Evolutionary conservation across 1,140 invertebrate genomes (phyloP).

Genomic region (Macrotrachela quadricornifera): DNA sequence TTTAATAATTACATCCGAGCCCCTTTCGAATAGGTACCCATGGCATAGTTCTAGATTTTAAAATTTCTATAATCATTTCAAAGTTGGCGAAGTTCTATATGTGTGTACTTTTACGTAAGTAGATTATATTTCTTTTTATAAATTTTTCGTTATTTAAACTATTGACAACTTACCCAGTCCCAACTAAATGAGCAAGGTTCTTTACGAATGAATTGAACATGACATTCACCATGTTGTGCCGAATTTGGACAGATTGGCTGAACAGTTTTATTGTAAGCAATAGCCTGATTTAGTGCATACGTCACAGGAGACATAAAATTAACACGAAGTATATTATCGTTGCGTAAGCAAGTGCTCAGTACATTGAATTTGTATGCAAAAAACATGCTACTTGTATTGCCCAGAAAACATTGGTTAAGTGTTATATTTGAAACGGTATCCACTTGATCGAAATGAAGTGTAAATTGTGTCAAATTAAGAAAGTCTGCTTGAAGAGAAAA

Average conservation of each 20-base stretch:
- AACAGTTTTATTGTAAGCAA: slow-evolving; percentile 40
- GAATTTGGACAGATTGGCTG: slow-evolving; percentile 58
- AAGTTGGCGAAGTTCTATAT: too few relatives aligned
- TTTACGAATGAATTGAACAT: slow-evolving; percentile 78
- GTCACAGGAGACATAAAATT: slow-evolving; percentile 51
- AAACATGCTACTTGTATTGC: slow-evolving; percentile 1
- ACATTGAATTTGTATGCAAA: too few relatives aligned
- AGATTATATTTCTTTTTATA: too few relatives aligned
- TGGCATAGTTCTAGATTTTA: too few relatives aligned
- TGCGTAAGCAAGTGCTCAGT: background rate
- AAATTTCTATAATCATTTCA: too few relatives aligned
- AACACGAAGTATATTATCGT: slow-evolving; percentile 36
- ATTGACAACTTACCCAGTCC: too few relatives aligned
- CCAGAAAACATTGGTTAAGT: background rate
- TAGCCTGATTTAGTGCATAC: slow-evolving; percentile 38
- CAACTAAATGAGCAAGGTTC: slow-evolving; percentile 86
- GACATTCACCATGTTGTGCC: slow-evolving; percentile 70
- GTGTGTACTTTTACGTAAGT: too few relatives aligned
- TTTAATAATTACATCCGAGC: too few relatives aligned
- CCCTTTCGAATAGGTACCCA: too few relatives aligned
- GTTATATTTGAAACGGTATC: background rate
- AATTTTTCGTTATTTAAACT: too few relatives aligned
- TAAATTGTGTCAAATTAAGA: too few relatives aligned
- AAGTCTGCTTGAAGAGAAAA: background rate
- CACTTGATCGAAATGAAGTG: too few relatives aligned